These are phyloP conservation scores for Dicrurus megarhynchus DNA, from an alignment of 2,113 vertebrate genomes.

Conservation along the genomic window DNA sequence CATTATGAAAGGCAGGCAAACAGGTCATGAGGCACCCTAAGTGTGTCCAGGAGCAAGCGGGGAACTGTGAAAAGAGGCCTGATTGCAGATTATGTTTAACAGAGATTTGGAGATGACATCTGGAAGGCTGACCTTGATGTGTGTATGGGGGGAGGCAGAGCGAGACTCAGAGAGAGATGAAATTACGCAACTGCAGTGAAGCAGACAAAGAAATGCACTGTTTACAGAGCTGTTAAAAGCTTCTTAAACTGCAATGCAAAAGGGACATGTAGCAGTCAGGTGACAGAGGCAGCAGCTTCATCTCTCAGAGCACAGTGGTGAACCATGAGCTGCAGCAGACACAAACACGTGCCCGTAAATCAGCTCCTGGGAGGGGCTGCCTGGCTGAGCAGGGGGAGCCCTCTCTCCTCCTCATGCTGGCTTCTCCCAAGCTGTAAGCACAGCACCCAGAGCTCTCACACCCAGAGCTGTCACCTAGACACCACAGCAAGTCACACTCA, in stretches of 20 bases:
- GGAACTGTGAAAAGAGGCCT: not conserved
- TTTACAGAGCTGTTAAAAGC: slow-evolving; percentile 9
- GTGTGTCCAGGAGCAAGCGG: not conserved
- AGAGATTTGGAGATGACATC: not conserved
- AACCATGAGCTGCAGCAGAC: not conserved
- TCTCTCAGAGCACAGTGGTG: not conserved
- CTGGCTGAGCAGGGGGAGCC: not conserved
- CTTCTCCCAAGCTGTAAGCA: not conserved
- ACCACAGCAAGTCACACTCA: not conserved
- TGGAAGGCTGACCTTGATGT: slow-evolving; percentile 11
- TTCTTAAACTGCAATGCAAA: not conserved
- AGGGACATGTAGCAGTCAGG: not conserved
- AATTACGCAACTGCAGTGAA: not conserved
- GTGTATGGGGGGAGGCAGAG: not conserved
- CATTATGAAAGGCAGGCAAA: not conserved
- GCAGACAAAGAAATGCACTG: not conserved
- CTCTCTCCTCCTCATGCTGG: not conserved
- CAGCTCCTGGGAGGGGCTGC: not conserved
- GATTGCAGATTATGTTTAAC: not conserved
- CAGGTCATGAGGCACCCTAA: not conserved
- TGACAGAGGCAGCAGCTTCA: not conserved
- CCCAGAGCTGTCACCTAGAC: not conserved
- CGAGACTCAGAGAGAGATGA: not conserved
- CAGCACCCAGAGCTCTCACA: slow-evolving; percentile 1
- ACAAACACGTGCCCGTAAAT: not conserved